Conservation (phyloP, 2,888 invertebrate genomes). For the Thereva unica region DNA sequence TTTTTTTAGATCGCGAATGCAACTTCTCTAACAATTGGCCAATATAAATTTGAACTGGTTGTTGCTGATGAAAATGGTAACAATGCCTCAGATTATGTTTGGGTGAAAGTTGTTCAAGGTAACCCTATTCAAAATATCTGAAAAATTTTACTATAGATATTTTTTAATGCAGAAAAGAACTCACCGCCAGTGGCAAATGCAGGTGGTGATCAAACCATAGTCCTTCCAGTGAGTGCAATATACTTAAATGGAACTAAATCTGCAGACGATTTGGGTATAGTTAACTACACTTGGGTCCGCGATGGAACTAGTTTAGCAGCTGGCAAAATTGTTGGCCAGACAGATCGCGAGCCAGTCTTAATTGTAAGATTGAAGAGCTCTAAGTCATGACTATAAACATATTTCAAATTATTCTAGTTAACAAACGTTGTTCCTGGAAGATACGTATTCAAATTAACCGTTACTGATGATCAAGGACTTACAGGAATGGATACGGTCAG, state of each 20-base stretch:
- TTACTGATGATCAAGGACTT: conserved; percentile 87
- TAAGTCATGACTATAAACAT: conserved; percentile 6
- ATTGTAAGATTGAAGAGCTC: conserved; percentile 61
- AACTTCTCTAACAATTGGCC: conserved; percentile 79
- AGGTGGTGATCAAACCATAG: conserved; percentile 80
- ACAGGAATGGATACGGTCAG: conserved; percentile 81
- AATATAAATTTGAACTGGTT: conserved; percentile 79
- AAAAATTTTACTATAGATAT: conserved; percentile 12
- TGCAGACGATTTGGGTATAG: conserved; percentile 83
- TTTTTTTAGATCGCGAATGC: conserved; percentile 68
- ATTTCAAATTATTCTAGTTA: conserved; percentile 60
- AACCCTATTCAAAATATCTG: conserved; percentile 53
- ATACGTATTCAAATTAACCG: conserved; percentile 87
- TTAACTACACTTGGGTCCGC: conserved; percentile 81
- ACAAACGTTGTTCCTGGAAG: conserved; percentile 85
- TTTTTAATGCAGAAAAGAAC: conserved; percentile 72
- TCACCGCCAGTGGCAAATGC: conserved; percentile 86
- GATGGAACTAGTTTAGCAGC: conserved; percentile 79
- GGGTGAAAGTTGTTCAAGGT: conserved; percentile 84
- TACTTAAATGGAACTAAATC: conserved; percentile 84
- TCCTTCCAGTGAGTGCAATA: conserved; percentile 75
- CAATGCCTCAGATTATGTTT: conserved; percentile 72
- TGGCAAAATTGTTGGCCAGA: conserved; percentile 76
- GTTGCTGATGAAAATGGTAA: conserved; percentile 85
- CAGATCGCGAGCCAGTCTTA: conserved; percentile 77